Conservation (phyloP, 2,113 vertebrate species). For the Genyomyrus donnyi region DNA sequence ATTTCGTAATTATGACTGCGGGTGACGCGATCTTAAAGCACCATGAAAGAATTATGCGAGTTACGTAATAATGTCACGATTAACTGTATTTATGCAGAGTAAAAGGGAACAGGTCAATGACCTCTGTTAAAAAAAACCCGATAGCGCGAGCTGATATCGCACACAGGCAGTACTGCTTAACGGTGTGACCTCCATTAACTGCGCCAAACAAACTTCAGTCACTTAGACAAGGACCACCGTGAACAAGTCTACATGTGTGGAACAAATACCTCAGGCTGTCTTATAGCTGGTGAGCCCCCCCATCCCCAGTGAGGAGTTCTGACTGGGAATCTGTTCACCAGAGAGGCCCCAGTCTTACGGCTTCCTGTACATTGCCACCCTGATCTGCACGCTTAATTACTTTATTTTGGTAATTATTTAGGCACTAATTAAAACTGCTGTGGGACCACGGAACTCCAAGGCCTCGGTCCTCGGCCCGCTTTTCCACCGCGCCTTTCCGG, state of each 20-base stretch:
- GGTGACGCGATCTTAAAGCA: not conserved
- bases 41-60: not conserved
- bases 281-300: not conserved
- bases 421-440: not conserved
- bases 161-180: not conserved
- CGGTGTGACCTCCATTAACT: not conserved
- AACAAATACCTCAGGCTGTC: not conserved
- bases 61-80: not conserved
- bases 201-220: conserved; percentile 1
- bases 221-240: not conserved
- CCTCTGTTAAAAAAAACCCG: not conserved
- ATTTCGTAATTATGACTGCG: conserved; percentile 25
- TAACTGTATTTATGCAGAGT: not conserved
- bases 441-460: not conserved
- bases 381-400: not conserved
- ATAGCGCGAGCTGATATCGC: not conserved
- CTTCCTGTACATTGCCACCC: not conserved
- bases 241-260: not conserved
- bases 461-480: not conserved
- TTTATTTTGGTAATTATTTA: conserved; percentile 3
- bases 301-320: not conserved
- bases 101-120: not conserved
- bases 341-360: not conserved
- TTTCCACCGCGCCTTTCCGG: not conserved
- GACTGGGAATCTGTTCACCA: not conserved